These are phyloP conservation scores for Prietella phreatophila DNA, from an alignment of 2,113 vertebrate species.

Conservation along the genomic window DNA sequence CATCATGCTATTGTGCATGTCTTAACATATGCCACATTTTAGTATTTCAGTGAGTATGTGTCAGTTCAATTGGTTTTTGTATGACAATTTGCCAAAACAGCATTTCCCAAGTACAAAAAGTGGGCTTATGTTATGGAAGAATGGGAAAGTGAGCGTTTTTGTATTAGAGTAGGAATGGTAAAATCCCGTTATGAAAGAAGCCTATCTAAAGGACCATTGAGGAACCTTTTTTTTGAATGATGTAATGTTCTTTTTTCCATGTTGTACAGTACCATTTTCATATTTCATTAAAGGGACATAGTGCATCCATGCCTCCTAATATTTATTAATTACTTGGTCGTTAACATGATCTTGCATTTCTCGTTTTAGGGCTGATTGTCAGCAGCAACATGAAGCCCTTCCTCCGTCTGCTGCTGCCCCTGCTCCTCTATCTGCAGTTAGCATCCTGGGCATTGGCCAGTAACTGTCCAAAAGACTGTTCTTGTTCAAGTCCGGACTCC, in stretches of 20 bases:
- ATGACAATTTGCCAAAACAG: background rate
- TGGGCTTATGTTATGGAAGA: background rate
- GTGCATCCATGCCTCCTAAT: background rate
- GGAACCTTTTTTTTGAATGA: background rate
- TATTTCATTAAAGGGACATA: background rate
- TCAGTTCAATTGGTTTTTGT: background rate
- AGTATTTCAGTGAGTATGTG: background rate
- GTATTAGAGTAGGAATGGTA: background rate
- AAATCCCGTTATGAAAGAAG: background rate
- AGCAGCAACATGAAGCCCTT: conserved; percentile 68
- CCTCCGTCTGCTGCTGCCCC: conserved; percentile 45
- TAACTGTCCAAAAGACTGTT: conserved; percentile 67
- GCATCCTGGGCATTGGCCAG: conserved; percentile 52
- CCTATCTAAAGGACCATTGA: background rate
- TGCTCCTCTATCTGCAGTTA: conserved; percentile 60
- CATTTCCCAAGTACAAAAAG: background rate
- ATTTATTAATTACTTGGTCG: conserved; percentile 19
- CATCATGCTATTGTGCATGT: background rate
- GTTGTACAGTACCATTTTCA: background rate
- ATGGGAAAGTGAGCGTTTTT: background rate
- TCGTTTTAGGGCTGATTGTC: conserved; percentile 58
- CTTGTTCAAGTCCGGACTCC: conserved; percentile 59
- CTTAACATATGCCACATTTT: background rate
- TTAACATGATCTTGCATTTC: conserved; percentile 47
- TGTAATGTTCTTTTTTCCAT: background rate